Percentiles rank a stretch among this genome's conserved stretches.
These are phyloP conservation scores for Eulimnadia texana DNA, from an alignment of 1,140 invertebrate genomes.

Conservation along the genomic window DNA sequence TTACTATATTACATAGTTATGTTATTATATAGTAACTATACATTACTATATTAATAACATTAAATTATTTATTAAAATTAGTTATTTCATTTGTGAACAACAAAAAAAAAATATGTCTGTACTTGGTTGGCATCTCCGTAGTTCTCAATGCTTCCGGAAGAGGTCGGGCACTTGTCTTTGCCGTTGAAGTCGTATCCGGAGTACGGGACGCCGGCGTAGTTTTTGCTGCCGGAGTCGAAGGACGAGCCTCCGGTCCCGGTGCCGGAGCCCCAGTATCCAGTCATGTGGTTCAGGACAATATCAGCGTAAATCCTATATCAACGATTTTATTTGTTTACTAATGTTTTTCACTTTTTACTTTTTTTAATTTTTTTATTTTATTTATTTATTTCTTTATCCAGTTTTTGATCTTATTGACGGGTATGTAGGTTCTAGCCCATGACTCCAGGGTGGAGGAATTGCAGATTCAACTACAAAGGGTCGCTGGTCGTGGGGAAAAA, in stretches of 20 bases:
- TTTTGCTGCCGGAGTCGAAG: constrained; percentile 25
- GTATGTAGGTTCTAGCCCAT: too few species aligned
- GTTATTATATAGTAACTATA: too few species aligned
- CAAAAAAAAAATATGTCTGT: background rate
- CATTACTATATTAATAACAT: background rate
- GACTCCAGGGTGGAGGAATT: too few species aligned
- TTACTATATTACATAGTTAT: too few species aligned
- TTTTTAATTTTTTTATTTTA: background rate
- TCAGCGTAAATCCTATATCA: constrained; percentile 64
- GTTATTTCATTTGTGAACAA: background rate
- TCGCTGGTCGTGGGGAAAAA: too few species aligned
- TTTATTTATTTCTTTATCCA: too few species aligned
- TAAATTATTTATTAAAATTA: background rate
- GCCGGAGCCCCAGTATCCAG: constrained; percentile 34
- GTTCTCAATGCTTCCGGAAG: constrained; percentile 24
- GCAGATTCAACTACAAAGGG: too few species aligned
- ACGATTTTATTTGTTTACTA: background rate
- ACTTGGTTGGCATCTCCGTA: constrained; percentile 27
- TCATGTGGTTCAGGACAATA: constrained; percentile 78
- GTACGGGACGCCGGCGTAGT: constrained; percentile 38
- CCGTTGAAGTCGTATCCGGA: constrained; percentile 27
- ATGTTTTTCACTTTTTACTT: background rate
- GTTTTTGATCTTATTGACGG: too few species aligned
- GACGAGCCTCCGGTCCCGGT: constrained; percentile 40
- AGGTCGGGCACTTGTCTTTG: constrained; percentile 21